These are phyloP conservation scores for Agrochola lychnidis DNA, from an alignment of 2,888 invertebrate genomes.

Conservation along the genomic window DNA sequence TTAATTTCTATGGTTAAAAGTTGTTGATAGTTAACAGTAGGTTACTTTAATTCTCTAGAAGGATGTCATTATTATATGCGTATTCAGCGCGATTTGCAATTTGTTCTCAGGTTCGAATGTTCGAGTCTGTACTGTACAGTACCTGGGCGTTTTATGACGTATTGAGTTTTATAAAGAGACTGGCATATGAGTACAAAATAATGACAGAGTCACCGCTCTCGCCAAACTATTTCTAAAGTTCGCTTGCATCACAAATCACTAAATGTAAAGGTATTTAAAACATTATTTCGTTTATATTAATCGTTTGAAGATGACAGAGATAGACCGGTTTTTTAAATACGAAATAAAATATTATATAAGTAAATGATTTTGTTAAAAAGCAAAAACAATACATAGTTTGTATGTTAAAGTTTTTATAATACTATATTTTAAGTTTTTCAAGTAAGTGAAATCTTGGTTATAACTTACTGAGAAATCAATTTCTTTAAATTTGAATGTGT, in stretches of 20 bases:
- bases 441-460: too few relatives aligned
- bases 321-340: too few relatives aligned
- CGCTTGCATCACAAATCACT: background rate
- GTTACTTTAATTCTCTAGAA: background rate
- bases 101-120: background rate
- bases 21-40: background rate
- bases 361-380: too few relatives aligned
- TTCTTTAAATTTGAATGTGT: too few relatives aligned
- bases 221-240: background rate
- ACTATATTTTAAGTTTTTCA: too few relatives aligned
- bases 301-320: background rate
- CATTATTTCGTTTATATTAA: background rate
- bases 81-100: background rate
- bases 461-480: too few relatives aligned
- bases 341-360: too few relatives aligned
- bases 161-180: constrained; percentile 6
- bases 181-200: background rate
- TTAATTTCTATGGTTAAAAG: background rate
- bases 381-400: too few relatives aligned
- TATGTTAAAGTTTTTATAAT: too few relatives aligned
- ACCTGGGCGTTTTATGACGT: background rate
- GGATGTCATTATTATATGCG: background rate
- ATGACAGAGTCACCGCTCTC: background rate
- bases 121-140: constrained; percentile 8
- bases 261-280: background rate